These are phyloP conservation scores for Megamerina dolium DNA, from an alignment of 2,888 invertebrate genomes.

Conservation along the genomic window DNA sequence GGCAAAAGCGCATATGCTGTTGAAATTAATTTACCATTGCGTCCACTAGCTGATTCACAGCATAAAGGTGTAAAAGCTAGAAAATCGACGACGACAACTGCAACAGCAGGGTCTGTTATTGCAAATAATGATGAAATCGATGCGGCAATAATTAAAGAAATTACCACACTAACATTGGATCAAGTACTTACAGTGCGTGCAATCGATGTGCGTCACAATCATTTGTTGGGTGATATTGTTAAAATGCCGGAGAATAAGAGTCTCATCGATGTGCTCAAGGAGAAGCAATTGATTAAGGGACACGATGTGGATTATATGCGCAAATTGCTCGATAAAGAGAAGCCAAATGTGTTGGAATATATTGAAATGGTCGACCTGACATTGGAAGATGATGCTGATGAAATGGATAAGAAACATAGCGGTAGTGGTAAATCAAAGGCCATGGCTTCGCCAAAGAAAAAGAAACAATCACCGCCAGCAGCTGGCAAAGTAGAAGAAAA, in stretches of 20 bases:
- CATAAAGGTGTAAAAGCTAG: slow-evolving; percentile 22
- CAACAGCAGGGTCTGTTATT: no score
- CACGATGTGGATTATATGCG: slow-evolving; percentile 40
- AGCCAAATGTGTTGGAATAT: slow-evolving; percentile 35
- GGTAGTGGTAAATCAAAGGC: slow-evolving; percentile 11
- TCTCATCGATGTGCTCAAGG: slow-evolving; percentile 34
- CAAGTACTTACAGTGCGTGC: slow-evolving; percentile 35
- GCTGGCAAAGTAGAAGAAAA: slow-evolving; percentile 9
- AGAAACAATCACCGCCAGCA: slow-evolving; percentile 10
- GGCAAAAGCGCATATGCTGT: slow-evolving; percentile 38
- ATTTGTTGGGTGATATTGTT: slow-evolving; percentile 38
- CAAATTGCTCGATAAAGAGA: slow-evolving; percentile 39
- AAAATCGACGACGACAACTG: slow-evolving; percentile 6
- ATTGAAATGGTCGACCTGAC: slow-evolving; percentile 44
- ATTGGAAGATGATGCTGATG: slow-evolving; percentile 38
- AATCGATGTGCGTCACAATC: slow-evolving; percentile 37
- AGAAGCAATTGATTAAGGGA: slow-evolving; percentile 32
- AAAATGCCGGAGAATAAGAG: slow-evolving; percentile 25
- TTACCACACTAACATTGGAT: slow-evolving; percentile 30
- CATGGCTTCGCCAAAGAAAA: slow-evolving; percentile 22
- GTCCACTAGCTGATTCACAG: slow-evolving; percentile 20
- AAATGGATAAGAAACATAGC: slow-evolving; percentile 21
- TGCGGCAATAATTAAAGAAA: slow-evolving; percentile 16
- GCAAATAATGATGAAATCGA: no score
- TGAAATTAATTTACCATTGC: slow-evolving; percentile 43